Base-by-base conservation (phyloP, 2,888 invertebrate species). In the Acheta domesticus region DNA sequence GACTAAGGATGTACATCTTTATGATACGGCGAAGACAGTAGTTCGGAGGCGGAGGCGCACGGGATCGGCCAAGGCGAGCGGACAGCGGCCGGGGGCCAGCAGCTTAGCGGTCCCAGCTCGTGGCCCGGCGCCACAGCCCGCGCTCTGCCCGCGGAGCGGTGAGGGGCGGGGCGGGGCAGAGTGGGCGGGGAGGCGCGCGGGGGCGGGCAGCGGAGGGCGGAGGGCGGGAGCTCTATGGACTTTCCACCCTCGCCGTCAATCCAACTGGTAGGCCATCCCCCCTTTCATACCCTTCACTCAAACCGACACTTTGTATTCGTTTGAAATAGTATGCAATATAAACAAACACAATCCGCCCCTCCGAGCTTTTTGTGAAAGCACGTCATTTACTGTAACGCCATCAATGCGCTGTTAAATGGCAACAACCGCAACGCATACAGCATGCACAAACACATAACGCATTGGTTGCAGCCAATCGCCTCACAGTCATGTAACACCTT, bases 211-310 rank as follows among this genome's bases (percentile, higher is more conserved):
- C 36, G 36, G 36, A 36, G 23, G 23, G 2, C 23, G 23, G 23
- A 23, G 36, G 36, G 36, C 16, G 16, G 62, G 5, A n/a, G 62
- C 62, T 62, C 62, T 62, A 62, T 62, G 62, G 62, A 62, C 62
- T 62, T 62, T 62, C 62, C 62, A 62, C 62, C 62, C 62, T 62
- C 62, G 62, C 62, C 62, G 62, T 62, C 62, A 62, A 62, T 62
- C 62, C 62, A 62, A 62, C 62, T 62, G 62, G 62, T 62, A 8
- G 36, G 62, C 62, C 62, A 14, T n/a, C 62, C 62, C 14, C 16
- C 62, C 62, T 16, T 62, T 62, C 16, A 62, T 62, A 62, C 62
- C 62, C 62, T 62, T 62, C 62, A 62, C 62, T 62, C 62, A 62
- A 62, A 62, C 62, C 62, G 62, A 62, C 62, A 62, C 62, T 62